Percentiles rank a stretch among this genome's conserved stretches.
phyloP scores from a whole-genome alignment of 92 coral and sea anemone species.

The Zoanthus sansibaricus region DNA sequence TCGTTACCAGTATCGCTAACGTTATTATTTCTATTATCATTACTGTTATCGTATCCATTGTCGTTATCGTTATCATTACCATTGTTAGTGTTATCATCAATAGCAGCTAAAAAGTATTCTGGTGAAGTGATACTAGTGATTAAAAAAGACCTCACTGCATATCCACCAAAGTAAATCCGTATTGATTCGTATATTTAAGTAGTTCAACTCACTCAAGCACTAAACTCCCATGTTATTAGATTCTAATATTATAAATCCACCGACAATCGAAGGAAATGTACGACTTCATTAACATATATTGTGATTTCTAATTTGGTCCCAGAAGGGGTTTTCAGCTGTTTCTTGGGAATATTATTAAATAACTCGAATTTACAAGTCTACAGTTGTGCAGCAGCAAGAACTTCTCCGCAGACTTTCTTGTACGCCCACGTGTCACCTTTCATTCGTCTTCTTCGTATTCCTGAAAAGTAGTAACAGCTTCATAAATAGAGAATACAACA shows the following conservation, averaged over 20 bases:
- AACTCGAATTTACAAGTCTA: slow-evolving; percentile 39
- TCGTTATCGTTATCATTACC: not conserved
- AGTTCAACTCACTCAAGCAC: not conserved
- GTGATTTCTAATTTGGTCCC: no score
- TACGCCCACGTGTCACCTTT: slow-evolving; percentile 99
- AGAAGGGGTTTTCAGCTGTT: no score
- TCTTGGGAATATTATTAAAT: not conserved
- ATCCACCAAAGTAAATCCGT: no score
- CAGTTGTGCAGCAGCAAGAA: slow-evolving; percentile 86
- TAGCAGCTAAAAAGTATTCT: not conserved
- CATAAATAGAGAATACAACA: not conserved
- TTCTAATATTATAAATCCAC: not conserved
- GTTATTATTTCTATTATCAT: no score
- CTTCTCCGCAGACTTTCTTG: slow-evolving; percentile 94
- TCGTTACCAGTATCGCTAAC: not conserved
- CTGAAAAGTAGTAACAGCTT: slow-evolving; percentile 30
- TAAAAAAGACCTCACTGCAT: no score
- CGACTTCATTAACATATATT: not conserved
- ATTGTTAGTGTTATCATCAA: not conserved
- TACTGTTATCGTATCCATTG: not conserved
- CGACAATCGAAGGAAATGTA: not conserved
- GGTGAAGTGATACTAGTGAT: no score
- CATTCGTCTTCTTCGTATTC: slow-evolving; percentile 96
- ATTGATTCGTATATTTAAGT: not conserved
- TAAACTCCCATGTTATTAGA: not conserved